Evolutionary conservation across 1,140 invertebrate species (phyloP), one percentile per base, ranked within the genome.

Genomic region (Chlorops oryzae): DNA sequence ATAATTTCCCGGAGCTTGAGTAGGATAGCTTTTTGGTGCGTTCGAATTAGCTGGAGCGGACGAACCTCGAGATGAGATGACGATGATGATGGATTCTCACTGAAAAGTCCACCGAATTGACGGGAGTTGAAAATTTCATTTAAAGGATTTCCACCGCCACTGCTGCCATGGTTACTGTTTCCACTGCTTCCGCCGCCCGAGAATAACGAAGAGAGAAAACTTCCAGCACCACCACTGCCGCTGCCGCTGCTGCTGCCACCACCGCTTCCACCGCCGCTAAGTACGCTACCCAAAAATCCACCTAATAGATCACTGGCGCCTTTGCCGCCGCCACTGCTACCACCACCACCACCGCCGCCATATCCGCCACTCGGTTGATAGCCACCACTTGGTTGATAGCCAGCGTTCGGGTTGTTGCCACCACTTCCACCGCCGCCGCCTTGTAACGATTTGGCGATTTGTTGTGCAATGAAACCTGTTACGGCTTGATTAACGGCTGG

Each of bases 401-500:
- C 61, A 22, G 47, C 56, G 9, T 46, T 58, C 6, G 41, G n/a
- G 20, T 18, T 47, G 13, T 5, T 21, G 20, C 55, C 57, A 12
- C 52, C 57, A 35, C 17, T 35, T 23, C 27, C 51, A 10, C 58
- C 59, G 9, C 54, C 55, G 34, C 64, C 64, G 2, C 67, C 67
- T 42, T 67, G 59, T 21, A 70, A 52, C 43, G 63, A 58, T 35
- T 70, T 70, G 42, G 63, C 54, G 25, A 70, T 70, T 52, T 70
- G 67, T 37, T 64, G 66, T 49, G 66, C 63, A 65, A 70, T 65
- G 38, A 70, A 67, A 53, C 67, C 67, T 32, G 61, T 59, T 9
- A 70, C 63, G 43, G 67, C 67, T 59, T 70, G 64, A 59, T 58
- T 67, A 42, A 70, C 67, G 45, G 62, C 62, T 50, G 67, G 67